Percentiles rank a stretch among this genome's conserved stretches.
phyloP scores from a whole-genome alignment of 2,888 invertebrate species.

The Amphipyra tragopoginis region DNA sequence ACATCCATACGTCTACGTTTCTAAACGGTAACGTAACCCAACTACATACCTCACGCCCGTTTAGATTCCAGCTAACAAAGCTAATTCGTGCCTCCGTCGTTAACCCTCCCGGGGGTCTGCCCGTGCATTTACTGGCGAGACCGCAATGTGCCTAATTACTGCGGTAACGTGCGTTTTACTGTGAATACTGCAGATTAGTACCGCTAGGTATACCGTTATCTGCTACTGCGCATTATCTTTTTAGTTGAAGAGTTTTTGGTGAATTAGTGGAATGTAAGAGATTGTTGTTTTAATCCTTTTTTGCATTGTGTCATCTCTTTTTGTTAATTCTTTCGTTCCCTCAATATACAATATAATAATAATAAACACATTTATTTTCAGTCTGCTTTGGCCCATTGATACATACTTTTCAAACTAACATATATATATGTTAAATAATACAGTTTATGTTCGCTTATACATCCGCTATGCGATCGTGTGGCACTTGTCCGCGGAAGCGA shows the following conservation, averaged over 20 bases:
- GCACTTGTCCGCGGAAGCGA: no score
- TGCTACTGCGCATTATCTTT: conserved; percentile 14
- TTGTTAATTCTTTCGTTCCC: no score
- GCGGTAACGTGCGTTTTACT: conserved; percentile 42
- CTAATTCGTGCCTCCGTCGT: conserved; percentile 30
- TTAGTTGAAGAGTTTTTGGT: conserved; percentile 3
- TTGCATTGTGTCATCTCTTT: no score
- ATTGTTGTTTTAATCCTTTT: no score
- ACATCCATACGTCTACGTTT: conserved; percentile 13
- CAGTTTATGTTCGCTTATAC: no score
- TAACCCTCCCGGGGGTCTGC: conserved; percentile 25
- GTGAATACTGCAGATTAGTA: conserved; percentile 49
- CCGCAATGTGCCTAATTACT: conserved; percentile 50
- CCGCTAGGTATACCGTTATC: conserved; percentile 22
- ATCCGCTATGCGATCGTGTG: no score
- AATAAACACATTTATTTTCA: no score
- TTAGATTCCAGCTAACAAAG: conserved; percentile 37
- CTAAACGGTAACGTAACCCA: conserved; percentile 15
- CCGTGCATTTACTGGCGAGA: conserved; percentile 24
- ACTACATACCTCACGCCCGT: conserved; percentile 23
- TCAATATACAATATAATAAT: no score
- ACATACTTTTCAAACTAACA: no score
- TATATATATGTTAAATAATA: no score
- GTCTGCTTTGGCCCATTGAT: no score
- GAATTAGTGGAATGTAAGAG: no score